Conservation (phyloP, 1,140 invertebrate genomes). For the Elysia chlorotica region DNA sequence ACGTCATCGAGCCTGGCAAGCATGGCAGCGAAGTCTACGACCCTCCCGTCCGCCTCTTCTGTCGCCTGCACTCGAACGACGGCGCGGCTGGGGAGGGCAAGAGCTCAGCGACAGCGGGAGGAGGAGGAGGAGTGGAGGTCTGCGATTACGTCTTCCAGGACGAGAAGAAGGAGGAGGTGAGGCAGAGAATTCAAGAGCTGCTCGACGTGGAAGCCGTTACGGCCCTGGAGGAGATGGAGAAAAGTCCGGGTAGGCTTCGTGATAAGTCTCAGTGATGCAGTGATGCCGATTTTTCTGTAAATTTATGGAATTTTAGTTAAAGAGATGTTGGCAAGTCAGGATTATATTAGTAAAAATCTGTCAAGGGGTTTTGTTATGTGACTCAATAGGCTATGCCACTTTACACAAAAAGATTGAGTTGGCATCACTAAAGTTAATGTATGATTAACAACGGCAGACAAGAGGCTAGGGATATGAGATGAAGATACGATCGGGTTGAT, state of each 20-base stretch:
- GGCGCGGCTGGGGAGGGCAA: slow-evolving; percentile 55
- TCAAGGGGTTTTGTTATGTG: no score
- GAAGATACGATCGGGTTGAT: no score
- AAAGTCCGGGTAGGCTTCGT: slow-evolving; percentile 6
- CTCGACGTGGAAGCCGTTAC: slow-evolving; percentile 71
- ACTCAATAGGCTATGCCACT: no score
- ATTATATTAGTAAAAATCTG: not conserved
- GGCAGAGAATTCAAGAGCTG: slow-evolving; percentile 75
- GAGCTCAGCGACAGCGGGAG: no score
- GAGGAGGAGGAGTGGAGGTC: slow-evolving; percentile 71
- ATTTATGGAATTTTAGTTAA: not conserved
- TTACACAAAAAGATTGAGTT: no score
- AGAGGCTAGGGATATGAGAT: no score
- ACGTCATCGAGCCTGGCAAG: slow-evolving; percentile 80
- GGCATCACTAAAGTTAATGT: no score
- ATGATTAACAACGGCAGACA: no score
- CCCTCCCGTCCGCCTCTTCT: slow-evolving; percentile 77
- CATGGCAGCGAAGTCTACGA: slow-evolving; percentile 75
- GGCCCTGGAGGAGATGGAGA: slow-evolving; percentile 23
- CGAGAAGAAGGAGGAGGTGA: slow-evolving; percentile 75
- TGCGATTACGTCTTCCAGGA: slow-evolving; percentile 85
- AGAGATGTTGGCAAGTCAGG: not conserved
- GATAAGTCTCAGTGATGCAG: not conserved
- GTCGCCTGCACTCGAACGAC: slow-evolving; percentile 65
- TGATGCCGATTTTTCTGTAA: not conserved